Evolutionary conservation across 2,888 invertebrate species (phyloP).

Genomic region (Drepanosiphum platanoidis): DNA sequence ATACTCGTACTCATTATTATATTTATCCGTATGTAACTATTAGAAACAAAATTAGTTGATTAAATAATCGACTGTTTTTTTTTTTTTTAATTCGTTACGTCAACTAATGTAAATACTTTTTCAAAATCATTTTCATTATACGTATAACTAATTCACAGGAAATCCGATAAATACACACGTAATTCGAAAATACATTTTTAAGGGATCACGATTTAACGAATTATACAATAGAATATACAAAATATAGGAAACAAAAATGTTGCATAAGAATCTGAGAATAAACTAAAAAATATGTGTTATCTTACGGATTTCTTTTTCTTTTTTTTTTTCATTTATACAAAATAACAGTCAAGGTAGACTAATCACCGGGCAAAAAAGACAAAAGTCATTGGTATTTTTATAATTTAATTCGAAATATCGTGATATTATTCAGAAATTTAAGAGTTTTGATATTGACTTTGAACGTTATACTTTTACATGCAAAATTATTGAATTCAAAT

Average conservation of each 20-base stretch:
- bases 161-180: conserved; percentile 1
- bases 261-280: neutral
- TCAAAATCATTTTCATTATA: conserved; percentile 5
- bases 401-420: neutral
- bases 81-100: neutral
- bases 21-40: neutral
- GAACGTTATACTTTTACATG: neutral
- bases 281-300: conserved; percentile 20
- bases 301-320: neutral
- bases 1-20: neutral
- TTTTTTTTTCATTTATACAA: conserved; percentile 1
- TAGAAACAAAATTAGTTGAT: neutral
- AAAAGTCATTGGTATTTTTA: conserved; percentile 13
- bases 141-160: conserved; percentile 6
- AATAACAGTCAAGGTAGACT: conserved; percentile 38
- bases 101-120: neutral
- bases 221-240: conserved; percentile 30
- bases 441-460: neutral
- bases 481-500: neutral
- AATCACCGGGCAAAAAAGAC: conserved; percentile 22
- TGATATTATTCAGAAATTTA: neutral
- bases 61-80: conserved; percentile 2
- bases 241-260: conserved; percentile 27
- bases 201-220: conserved; percentile 30
- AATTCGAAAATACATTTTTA: conserved; percentile 1